phyloP scores from a whole-genome alignment of 2,888 invertebrate genomes.

The Anaspis maculata region DNA sequence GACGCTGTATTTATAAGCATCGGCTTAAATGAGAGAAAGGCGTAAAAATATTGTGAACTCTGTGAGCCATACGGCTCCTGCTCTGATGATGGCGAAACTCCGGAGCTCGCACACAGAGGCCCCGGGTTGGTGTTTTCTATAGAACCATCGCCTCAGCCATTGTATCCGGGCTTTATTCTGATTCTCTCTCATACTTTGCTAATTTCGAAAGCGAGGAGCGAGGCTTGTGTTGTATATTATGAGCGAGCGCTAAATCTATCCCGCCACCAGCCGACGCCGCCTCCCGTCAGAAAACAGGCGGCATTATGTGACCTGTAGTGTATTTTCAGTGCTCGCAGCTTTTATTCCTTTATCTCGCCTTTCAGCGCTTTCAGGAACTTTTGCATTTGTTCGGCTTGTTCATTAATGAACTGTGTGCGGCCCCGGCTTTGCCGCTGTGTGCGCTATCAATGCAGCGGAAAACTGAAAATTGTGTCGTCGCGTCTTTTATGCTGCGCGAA shows the following conservation, averaged over 20 bases:
- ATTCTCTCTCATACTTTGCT: conserved; percentile 31
- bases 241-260: conserved; percentile 33
- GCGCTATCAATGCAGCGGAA: conserved; percentile 37
- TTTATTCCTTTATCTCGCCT: conserved; percentile 44
- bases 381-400: conserved; percentile 41
- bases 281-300: conserved; percentile 32
- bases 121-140: background rate
- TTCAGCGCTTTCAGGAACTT: conserved; percentile 39
- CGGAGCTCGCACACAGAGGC: too few relatives aligned
- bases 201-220: conserved; percentile 32
- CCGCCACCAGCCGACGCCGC: too few relatives aligned
- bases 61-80: too few relatives aligned
- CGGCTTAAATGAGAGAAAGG: too few relatives aligned
- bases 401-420: conserved; percentile 40
- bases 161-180: conserved; percentile 14
- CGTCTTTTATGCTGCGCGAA: too few relatives aligned
- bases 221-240: conserved; percentile 23
- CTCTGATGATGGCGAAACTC: too few relatives aligned
- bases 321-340: conserved; percentile 34
- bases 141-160: conserved; percentile 4
- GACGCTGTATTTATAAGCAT: background rate
- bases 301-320: conserved; percentile 36
- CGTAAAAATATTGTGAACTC: too few relatives aligned
- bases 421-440: too few relatives aligned
- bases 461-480: conserved; percentile 34